Evolutionary conservation across 2,797 vertebrate genomes (phyloP).

Genomic region (Phrynocephalus vlangalii): DNA sequence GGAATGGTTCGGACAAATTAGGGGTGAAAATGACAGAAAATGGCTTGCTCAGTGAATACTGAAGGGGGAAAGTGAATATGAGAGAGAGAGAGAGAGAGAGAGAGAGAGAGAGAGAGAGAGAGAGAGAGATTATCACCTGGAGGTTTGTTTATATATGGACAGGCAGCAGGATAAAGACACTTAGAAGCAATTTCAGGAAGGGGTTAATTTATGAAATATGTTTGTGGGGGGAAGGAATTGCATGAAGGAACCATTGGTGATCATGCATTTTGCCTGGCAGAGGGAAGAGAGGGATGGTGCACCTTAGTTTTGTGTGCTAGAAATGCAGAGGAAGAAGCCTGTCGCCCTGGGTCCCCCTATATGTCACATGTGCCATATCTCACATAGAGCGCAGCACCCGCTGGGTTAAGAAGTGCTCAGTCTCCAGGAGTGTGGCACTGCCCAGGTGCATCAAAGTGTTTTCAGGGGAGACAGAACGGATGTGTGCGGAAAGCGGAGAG

Average conservation of each 20-base stretch:
- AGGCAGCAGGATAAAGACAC: background rate
- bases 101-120: background rate
- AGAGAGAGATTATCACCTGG: background rate
- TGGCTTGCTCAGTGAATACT: background rate
- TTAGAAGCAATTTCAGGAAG: background rate
- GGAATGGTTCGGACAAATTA: background rate
- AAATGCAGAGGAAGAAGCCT: background rate
- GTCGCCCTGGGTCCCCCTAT: background rate
- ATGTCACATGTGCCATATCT: background rate
- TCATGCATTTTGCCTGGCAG: background rate
- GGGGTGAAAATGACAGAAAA: background rate
- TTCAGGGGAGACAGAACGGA: background rate
- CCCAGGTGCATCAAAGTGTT: background rate
- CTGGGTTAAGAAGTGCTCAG: background rate
- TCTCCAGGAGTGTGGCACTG: background rate
- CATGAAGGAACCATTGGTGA: background rate
- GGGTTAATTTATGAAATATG: constrained; percentile 5
- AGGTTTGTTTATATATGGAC: background rate
- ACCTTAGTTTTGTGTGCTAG: background rate
- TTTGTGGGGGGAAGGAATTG: background rate
- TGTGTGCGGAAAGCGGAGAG: background rate
- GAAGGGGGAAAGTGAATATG: background rate
- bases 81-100: background rate
- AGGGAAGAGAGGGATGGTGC: background rate
- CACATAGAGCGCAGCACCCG: background rate